phyloP scores from a whole-genome alignment of 2,888 invertebrate species.

The Tortricodes alternella region DNA sequence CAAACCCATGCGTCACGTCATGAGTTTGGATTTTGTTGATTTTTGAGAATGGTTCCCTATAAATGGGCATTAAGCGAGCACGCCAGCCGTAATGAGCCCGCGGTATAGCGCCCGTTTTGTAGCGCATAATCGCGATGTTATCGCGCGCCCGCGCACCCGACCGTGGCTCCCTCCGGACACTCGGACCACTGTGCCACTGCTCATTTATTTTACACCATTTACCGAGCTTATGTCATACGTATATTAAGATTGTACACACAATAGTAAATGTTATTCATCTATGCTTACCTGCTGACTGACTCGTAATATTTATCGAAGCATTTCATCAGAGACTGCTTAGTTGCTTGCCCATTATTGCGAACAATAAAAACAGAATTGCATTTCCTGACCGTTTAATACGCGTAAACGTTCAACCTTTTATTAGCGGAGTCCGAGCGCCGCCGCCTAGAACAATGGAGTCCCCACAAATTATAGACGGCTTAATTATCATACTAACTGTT shows the following conservation, averaged over 20 bases:
- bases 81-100: conserved; percentile 64
- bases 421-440: conserved; percentile 5
- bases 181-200: conserved; percentile 39
- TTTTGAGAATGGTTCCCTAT: conserved; percentile 30
- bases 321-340: neutral
- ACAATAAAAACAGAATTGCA: neutral
- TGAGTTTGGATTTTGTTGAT: conserved; percentile 18
- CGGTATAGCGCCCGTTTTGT: conserved; percentile 72
- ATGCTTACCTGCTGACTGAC: too few relatives aligned
- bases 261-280: neutral
- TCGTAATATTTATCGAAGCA: neutral
- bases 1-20: neutral
- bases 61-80: conserved; percentile 63
- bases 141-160: conserved; percentile 50
- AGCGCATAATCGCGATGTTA: conserved; percentile 77
- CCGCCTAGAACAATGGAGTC: conserved; percentile 57
- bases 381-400: conserved; percentile 1
- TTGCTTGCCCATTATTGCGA: neutral
- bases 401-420: conserved; percentile 19
- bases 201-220: conserved; percentile 35
- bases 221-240: conserved; percentile 26
- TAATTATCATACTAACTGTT: conserved; percentile 69
- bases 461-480: conserved; percentile 51
- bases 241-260: conserved; percentile 7
- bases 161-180: conserved; percentile 55